phyloP scores from a whole-genome alignment of 2,797 vertebrate species.

The Microhierax caerulescens region DNA sequence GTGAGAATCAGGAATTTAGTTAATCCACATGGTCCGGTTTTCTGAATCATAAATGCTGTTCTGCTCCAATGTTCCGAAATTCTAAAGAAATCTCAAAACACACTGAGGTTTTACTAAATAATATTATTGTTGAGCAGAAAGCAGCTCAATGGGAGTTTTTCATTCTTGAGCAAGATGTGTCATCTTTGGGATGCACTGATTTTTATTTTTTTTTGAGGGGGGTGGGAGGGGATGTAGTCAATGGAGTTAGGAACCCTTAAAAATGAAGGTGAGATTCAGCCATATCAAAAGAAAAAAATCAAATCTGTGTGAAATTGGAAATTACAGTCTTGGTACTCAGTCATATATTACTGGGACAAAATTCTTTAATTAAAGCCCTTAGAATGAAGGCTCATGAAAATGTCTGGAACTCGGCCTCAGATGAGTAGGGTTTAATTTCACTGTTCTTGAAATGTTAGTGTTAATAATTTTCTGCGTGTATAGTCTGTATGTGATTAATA shows the following conservation, averaged over 20 bases:
- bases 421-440: not conserved
- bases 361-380: not conserved
- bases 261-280: not conserved
- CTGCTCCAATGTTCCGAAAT: not conserved
- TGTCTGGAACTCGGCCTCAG: not conserved
- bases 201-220: not conserved
- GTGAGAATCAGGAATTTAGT: not conserved
- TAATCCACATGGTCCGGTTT: not conserved
- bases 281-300: not conserved
- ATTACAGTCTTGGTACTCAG: not conserved
- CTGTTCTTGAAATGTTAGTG: not conserved
- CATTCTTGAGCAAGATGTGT: not conserved
- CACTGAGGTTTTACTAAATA: not conserved
- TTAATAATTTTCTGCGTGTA: not conserved
- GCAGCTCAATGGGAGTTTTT: not conserved
- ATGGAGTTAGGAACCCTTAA: not conserved
- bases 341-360: not conserved
- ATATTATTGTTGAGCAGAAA: not conserved
- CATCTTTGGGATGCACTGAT: not conserved
- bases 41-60: not conserved
- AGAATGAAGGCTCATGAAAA: not conserved
- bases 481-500: not conserved
- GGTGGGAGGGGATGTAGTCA: accelerated
- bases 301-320: not conserved
- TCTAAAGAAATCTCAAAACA: not conserved